A percentile compares a stretch with the other conserved stretches of the same genome.
Evolutionary conservation across 2,113 vertebrate genomes (phyloP).

Genomic region (Alligator sinensis): DNA sequence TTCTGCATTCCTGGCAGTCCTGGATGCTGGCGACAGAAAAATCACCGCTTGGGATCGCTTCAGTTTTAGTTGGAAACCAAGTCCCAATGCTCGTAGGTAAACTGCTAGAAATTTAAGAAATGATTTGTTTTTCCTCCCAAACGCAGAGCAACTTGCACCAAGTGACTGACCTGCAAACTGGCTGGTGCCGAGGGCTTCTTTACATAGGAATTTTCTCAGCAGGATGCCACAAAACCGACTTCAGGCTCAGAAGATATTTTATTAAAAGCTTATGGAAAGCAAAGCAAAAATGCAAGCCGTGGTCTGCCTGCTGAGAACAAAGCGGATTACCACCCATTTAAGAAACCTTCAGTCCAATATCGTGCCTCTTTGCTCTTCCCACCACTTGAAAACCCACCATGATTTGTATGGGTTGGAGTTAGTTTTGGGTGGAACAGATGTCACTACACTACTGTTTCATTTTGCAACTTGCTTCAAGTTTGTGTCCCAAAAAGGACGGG

Average conservation of each 20-base stretch:
- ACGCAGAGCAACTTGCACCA: background rate
- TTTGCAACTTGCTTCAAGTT: background rate
- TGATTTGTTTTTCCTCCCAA: background rate
- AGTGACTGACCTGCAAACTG: background rate
- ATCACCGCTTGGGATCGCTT: background rate
- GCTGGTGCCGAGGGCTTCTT: background rate
- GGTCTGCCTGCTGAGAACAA: background rate
- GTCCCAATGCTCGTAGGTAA: background rate
- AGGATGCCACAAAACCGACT: background rate
- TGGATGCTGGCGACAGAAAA: constrained; percentile 22
- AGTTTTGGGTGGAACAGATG: background rate
- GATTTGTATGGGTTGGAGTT: background rate
- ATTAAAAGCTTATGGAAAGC: background rate
- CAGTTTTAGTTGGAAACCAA: background rate
- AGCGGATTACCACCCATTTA: background rate
- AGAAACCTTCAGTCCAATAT: background rate
- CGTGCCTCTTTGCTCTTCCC: background rate
- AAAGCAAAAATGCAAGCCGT: background rate
- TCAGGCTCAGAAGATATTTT: background rate
- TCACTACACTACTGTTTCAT: background rate
- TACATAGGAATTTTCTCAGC: background rate
- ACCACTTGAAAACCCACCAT: background rate
- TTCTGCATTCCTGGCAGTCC: background rate
- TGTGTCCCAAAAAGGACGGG: background rate
- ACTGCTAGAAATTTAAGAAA: background rate